phyloP scores from a whole-genome alignment of 1,140 invertebrate species.

The Schlechtendalia chinensis region DNA sequence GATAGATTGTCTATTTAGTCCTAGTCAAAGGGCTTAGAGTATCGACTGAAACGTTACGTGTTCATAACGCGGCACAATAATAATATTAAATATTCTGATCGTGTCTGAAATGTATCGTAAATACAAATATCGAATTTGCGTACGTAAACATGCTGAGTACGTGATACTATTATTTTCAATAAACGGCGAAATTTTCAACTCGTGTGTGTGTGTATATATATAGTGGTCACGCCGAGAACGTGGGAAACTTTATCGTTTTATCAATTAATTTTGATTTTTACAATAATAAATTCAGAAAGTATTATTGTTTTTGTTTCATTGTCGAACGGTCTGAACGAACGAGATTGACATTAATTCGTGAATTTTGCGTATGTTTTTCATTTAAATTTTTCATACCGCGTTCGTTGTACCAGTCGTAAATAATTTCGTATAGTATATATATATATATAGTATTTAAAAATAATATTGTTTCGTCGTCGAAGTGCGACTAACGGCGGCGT shows the following conservation, averaged over 20 bases:
- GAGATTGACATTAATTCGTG: slow-evolving; percentile 41
- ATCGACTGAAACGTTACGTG: not conserved
- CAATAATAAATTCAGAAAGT: not conserved
- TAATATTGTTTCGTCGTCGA: not conserved
- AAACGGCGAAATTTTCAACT: no score
- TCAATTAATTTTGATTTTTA: not conserved
- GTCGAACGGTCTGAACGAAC: no score
- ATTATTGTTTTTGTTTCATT: not conserved
- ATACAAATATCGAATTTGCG: no score
- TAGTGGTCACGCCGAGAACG: no score
- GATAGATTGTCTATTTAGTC: slow-evolving; percentile 18
- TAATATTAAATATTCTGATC: not conserved
- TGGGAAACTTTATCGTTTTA: not conserved
- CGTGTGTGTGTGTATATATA: no score
- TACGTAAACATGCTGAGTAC: no score
- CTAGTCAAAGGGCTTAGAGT: not conserved
- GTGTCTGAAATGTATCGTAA: not conserved
- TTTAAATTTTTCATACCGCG: not conserved
- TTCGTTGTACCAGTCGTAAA: not conserved
- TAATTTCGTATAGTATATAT: not conserved
- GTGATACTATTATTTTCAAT: no score
- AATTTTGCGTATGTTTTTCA: not conserved
- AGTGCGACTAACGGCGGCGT: not conserved
- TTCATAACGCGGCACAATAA: not conserved
- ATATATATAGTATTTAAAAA: slow-evolving; percentile 1